Base-by-base conservation (phyloP, 2,888 invertebrate genomes). In the Drosophila helvetica region DNA sequence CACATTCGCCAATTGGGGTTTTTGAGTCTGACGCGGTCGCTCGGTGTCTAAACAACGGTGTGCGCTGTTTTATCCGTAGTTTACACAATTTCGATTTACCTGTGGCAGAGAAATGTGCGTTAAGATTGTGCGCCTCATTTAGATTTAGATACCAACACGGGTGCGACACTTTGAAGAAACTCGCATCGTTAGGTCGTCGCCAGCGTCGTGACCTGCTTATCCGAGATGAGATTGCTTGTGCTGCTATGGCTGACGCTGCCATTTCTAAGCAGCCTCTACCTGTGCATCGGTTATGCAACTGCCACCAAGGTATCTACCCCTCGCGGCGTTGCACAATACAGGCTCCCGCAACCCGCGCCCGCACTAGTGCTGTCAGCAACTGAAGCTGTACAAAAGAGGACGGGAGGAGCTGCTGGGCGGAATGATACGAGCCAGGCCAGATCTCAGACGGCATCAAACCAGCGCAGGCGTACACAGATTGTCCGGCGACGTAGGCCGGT, bases 281-380 rank as follows among this genome's bases (percentile, higher is more conserved):
- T 53, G 22, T 65, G 74, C 66, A 67, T 74, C 71, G 75, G 54
- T 89, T 90, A 86, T 84, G 90, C 89, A 90, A 90, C 83, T 69
- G 38, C 72, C 43, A 64, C 61, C 10, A 74, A 59, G 45, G 54
- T 54, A 38, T 74, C 74, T 48, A 77, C 72, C 64, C 68, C 75
- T 52, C 85, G 79, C 19, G 64, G 66, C 12, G 78, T 88, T 86
- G 84, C 78, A 86, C 88, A 88, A 83, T 88, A 86, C 46, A 83
- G 61, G 52, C 65, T 88, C 63, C 83, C 88, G 22, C 66, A 80
- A 22, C 56, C 75, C 48, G 74, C 62, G 45, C 38, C 38, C 7
- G 2, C 38, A 38, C 38, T 15, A 38, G 6, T 38, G 15, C 15
- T 2, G 38, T 54, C 65, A 43, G 57, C 42, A 48, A 58, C 54